Conservation (phyloP, 2,888 invertebrate genomes). For the Hypercompe scribonia region DNA sequence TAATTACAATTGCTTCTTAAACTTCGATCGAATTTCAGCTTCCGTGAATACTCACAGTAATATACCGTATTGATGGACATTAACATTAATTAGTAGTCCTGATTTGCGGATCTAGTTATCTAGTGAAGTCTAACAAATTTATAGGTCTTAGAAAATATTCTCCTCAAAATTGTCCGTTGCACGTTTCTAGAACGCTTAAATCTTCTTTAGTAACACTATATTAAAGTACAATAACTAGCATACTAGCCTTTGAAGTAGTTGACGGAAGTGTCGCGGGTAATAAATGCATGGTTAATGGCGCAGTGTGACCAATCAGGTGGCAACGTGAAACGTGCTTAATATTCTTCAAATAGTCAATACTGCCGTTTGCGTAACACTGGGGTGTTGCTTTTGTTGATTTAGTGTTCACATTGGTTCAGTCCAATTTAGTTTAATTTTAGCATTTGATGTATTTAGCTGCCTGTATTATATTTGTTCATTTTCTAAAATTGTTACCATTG, state of each 20-base stretch:
- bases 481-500: background rate
- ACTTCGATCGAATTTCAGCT: too few species aligned
- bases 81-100: background rate
- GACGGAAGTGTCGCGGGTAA: slow-evolving; percentile 46
- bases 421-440: background rate
- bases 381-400: background rate
- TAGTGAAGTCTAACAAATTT: background rate
- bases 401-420: background rate
- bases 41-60: background rate
- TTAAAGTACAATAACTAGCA: slow-evolving; percentile 50
- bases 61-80: background rate
- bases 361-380: background rate
- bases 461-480: background rate
- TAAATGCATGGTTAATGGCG: slow-evolving; percentile 58
- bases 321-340: slow-evolving; percentile 36
- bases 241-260: slow-evolving; percentile 60
- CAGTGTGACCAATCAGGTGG: slow-evolving; percentile 52
- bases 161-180: slow-evolving; percentile 10
- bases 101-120: background rate
- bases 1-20: too few species aligned
- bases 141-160: background rate
- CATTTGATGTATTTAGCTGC: background rate
- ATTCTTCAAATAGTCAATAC: slow-evolving; percentile 17
- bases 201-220: slow-evolving; percentile 41
- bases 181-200: slow-evolving; percentile 32